Conservation (phyloP, 37 sponge, comb jelly and placozoan genomes). For the Bolinopsis microptera region DNA sequence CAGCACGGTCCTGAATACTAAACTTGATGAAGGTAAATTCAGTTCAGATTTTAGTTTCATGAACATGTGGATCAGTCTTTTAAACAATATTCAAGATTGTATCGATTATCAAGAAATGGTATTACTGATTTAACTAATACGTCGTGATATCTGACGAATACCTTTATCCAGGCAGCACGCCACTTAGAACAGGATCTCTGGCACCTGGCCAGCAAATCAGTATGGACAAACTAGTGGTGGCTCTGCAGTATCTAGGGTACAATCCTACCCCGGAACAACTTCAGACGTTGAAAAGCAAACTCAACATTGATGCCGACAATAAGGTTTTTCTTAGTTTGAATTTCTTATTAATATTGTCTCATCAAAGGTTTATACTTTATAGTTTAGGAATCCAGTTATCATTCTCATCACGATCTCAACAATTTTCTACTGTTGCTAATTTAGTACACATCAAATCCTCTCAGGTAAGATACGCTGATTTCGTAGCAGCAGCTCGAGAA, state of each 20-base stretch:
- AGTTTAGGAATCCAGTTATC: too few species aligned
- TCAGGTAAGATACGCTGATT: slow-evolving; percentile 31
- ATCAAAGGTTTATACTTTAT: too few species aligned
- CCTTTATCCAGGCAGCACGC: slow-evolving; percentile 12
- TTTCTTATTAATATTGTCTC: too few species aligned
- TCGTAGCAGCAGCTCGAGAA: slow-evolving; percentile 52
- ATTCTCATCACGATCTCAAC: too few species aligned
- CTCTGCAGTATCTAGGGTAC: slow-evolving; percentile 50
- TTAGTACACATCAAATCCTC: too few species aligned
- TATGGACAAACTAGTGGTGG: slow-evolving; percentile 57
- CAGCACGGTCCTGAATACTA: background rate
- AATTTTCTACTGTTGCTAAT: too few species aligned
- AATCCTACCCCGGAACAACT: slow-evolving; percentile 23
- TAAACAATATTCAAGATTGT: too few species aligned
- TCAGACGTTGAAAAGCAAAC: background rate
- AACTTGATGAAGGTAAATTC: slow-evolving; percentile 36
- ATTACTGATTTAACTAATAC: too few species aligned
- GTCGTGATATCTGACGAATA: too few species aligned
- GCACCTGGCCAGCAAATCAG: slow-evolving; percentile 51
- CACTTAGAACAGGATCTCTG: slow-evolving; percentile 39
- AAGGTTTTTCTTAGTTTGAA: background rate
- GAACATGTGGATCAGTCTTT: too few species aligned
- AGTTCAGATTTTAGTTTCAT: background rate
- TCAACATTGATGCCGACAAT: slow-evolving; percentile 6
- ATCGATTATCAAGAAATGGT: too few species aligned